phyloP scores from a whole-genome alignment of 2,113 vertebrate species.

The Typhlomys cinereus region DNA sequence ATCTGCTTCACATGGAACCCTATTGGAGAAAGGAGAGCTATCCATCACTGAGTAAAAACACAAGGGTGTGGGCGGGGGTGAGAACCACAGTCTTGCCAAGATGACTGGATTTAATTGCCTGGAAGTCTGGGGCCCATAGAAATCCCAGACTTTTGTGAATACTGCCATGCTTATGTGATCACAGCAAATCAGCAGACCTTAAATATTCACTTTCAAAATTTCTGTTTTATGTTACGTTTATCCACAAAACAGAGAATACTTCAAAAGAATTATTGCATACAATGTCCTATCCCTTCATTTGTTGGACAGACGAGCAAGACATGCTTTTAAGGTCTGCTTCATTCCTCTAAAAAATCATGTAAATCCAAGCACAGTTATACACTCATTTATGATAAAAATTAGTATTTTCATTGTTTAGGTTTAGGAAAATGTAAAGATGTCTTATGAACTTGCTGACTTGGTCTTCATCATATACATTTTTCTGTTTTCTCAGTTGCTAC shows the following conservation, averaged over 20 bases:
- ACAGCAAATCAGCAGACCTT: conserved; percentile 32
- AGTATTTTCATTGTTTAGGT: conserved; percentile 4
- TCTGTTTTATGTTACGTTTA: conserved; percentile 56
- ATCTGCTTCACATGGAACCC: background rate
- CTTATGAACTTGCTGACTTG: background rate
- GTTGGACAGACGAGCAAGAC: background rate
- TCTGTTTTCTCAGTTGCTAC: conserved; percentile 87
- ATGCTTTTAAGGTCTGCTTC: background rate
- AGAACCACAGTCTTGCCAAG: background rate
- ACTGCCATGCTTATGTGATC: background rate
- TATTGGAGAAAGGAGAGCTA: background rate
- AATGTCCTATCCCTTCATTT: background rate
- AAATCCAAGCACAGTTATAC: background rate
- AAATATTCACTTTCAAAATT: background rate
- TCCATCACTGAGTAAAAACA: background rate
- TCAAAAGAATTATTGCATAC: conserved; percentile 28
- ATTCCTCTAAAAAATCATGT: background rate
- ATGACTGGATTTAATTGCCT: background rate
- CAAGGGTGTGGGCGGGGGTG: background rate
- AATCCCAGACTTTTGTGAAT: background rate
- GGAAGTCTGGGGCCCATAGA: background rate
- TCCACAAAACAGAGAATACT: background rate
- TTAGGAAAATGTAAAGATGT: background rate
- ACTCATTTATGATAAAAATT: background rate
- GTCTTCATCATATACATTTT: background rate